These are phyloP conservation scores for Magallana gigas DNA, from an alignment of 1,140 invertebrate genomes.

Conservation along the genomic window DNA sequence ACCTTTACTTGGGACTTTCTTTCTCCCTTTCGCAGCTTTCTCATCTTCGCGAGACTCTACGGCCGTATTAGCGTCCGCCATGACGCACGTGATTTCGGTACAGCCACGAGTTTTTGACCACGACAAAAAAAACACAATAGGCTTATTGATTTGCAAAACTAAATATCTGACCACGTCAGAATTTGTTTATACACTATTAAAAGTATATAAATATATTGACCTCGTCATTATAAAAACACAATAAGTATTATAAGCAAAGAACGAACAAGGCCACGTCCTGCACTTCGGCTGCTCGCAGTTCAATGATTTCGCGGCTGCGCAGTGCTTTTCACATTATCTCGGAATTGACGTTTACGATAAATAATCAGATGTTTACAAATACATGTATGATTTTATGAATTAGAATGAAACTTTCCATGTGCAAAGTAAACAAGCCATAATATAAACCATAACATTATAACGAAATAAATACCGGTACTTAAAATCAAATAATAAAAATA, in stretches of 20 bases:
- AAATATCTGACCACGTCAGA: slow-evolving; percentile 9
- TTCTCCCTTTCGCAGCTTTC: background rate
- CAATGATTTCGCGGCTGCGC: slow-evolving; percentile 22
- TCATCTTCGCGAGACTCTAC: background rate
- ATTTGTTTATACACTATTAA: background rate
- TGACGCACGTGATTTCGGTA: background rate
- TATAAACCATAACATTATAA: too few relatives aligned
- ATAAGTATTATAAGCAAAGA: background rate
- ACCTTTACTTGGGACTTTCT: background rate
- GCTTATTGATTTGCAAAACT: too few relatives aligned
- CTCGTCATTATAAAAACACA: too few relatives aligned
- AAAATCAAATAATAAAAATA: too few relatives aligned
- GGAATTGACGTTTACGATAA: background rate
- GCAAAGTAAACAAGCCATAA: too few relatives aligned
- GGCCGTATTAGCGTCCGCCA: background rate
- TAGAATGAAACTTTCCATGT: too few relatives aligned
- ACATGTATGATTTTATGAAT: too few relatives aligned
- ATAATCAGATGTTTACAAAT: background rate
- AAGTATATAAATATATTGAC: too few relatives aligned
- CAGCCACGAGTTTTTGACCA: background rate
- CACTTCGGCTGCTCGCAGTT: background rate
- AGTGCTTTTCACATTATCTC: slow-evolving; percentile 35
- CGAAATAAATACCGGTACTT: too few relatives aligned
- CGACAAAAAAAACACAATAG: background rate
- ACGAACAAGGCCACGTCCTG: background rate